A percentile compares a stretch with the other conserved stretches of the same genome.
phyloP scores from a whole-genome alignment of 2,888 invertebrate species.

The Sicus ferrugineus region DNA sequence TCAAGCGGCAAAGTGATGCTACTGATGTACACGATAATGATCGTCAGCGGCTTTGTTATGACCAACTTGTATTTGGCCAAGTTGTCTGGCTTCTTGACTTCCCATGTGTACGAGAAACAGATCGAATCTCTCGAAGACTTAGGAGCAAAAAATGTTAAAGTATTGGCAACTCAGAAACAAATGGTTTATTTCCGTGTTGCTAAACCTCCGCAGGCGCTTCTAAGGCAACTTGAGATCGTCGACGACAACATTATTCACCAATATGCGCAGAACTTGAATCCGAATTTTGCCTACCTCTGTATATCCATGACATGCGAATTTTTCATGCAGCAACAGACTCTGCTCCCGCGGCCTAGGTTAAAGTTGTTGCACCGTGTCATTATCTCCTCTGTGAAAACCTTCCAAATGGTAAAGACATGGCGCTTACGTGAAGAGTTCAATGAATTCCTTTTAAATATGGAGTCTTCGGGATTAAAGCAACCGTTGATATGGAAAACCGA shows the following conservation, averaged over 20 bases:
- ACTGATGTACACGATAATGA: background rate
- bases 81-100: constrained; percentile 30
- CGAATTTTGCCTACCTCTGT: constrained; percentile 9
- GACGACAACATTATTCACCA: background rate
- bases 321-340: constrained; percentile 29
- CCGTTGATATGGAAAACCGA: background rate
- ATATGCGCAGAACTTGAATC: constrained; percentile 1
- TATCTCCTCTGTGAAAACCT: background rate
- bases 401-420: background rate
- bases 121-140: constrained; percentile 30
- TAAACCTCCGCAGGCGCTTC: background rate
- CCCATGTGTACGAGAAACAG: constrained; percentile 21
- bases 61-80: constrained; percentile 30
- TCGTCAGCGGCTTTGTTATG: constrained; percentile 27
- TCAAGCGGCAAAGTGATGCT: background rate
- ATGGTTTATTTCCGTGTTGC: background rate
- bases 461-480: constrained; percentile 18
- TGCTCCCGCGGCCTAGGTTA: constrained; percentile 9
- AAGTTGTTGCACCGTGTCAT: background rate
- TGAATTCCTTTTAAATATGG: constrained; percentile 27
- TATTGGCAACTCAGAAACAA: background rate
- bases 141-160: constrained; percentile 4
- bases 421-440: constrained; percentile 34
- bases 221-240: background rate
- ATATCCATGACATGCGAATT: background rate